These are phyloP conservation scores for Drosophila ercepeae DNA, from an alignment of 1,140 invertebrate genomes.

Conservation along the genomic window DNA sequence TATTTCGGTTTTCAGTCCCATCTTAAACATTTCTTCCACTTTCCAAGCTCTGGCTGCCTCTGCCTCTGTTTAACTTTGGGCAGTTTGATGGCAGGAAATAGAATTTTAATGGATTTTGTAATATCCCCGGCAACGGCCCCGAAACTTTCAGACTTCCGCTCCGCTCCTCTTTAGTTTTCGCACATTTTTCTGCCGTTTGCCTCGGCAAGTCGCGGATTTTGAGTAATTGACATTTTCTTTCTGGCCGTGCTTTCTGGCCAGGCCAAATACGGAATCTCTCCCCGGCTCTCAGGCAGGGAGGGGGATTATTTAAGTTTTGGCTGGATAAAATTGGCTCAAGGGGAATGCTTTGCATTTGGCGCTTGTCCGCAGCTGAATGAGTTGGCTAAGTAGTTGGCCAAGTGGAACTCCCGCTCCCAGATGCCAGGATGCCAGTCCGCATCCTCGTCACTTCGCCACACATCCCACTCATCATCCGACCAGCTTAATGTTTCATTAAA, in stretches of 20 bases:
- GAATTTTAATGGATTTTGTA: constrained; percentile 82
- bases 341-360: constrained; percentile 40
- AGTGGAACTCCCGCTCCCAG: not conserved
- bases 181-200: constrained; percentile 34
- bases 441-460: too few relatives aligned
- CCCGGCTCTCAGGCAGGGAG: too few relatives aligned
- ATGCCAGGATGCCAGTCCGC: not conserved
- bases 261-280: not conserved
- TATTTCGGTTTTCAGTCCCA: constrained; percentile 61
- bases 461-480: not conserved
- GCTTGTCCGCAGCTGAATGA: constrained; percentile 12
- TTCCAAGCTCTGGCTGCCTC: constrained; percentile 11
- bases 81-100: constrained; percentile 81
- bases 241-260: constrained; percentile 12
- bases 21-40: constrained; percentile 1
- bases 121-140: constrained; percentile 52
- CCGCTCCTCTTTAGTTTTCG: constrained; percentile 36
- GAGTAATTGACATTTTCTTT: constrained; percentile 49
- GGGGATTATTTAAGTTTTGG: constrained; percentile 58
- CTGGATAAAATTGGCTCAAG: not conserved
- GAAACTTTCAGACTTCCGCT: constrained; percentile 52
- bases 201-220: constrained; percentile 23
- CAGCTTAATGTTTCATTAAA: constrained; percentile 52
- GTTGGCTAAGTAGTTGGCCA: constrained; percentile 25
- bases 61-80: constrained; percentile 77